Conservation (phyloP, 2,113 vertebrate genomes). For the Apteryx mantelli region DNA sequence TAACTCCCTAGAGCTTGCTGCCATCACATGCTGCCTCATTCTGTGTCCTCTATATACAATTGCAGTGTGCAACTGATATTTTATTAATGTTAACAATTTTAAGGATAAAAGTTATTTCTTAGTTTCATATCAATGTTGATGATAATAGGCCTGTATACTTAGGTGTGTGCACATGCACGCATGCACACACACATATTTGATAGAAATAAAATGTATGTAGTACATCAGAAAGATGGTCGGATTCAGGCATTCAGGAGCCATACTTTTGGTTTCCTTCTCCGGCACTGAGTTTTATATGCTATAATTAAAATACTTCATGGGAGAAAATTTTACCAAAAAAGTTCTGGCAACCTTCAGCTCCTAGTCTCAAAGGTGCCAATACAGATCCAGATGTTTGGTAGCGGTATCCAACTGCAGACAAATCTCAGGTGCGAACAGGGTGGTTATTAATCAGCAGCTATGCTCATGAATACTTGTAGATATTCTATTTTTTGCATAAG, state of each 20-base stretch:
- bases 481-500: neutral
- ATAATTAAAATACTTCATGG: neutral
- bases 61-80: neutral
- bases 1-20: neutral
- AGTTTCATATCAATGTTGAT: neutral
- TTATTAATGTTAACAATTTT: neutral
- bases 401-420: neutral
- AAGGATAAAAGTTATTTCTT: neutral
- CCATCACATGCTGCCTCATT: neutral
- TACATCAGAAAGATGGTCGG: neutral
- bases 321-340: neutral
- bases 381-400: neutral
- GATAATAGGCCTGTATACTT: neutral
- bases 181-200: neutral
- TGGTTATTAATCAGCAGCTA: neutral
- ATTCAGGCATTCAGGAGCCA: neutral
- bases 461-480: neutral
- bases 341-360: neutral
- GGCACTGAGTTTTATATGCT: neutral
- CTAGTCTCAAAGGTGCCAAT: neutral
- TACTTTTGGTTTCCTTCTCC: neutral
- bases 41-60: neutral
- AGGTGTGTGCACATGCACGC: neutral
- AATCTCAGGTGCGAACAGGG: neutral
- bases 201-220: neutral